These are phyloP conservation scores for Nannospalax galili DNA, from an alignment of 2,113 vertebrate genomes.

Conservation along the genomic window DNA sequence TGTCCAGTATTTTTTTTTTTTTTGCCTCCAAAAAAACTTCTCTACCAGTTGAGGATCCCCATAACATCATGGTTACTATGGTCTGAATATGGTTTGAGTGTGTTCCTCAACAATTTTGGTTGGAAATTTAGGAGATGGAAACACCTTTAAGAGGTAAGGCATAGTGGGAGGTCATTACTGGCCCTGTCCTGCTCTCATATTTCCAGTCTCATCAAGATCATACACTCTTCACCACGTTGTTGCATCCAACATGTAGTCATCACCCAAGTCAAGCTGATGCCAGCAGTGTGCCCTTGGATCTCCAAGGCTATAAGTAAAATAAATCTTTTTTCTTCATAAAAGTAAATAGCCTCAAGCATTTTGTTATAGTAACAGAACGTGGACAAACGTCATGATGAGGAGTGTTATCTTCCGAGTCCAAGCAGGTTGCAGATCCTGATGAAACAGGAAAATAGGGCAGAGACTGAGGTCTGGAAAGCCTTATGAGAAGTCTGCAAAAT, in stretches of 20 bases:
- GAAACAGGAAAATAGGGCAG: neutral
- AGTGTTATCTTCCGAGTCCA: neutral
- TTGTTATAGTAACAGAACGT: neutral
- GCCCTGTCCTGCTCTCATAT: neutral
- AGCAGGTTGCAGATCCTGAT: neutral
- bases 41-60: rapidly evolving
- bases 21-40: neutral
- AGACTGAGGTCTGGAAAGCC: neutral
- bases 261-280: neutral
- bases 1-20: too few relatives aligned
- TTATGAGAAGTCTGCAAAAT: neutral
- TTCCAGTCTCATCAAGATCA: neutral
- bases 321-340: neutral
- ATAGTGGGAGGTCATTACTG: too few relatives aligned
- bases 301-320: neutral
- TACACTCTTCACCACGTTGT: neutral
- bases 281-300: too few relatives aligned
- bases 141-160: neutral
- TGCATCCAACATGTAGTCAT: neutral
- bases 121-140: neutral
- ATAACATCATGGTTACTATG: neutral
- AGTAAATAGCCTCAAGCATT: neutral
- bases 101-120: neutral
- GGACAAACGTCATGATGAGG: neutral
- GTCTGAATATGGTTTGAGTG: neutral